These are phyloP conservation scores for Oegoconia quadripuncta DNA, from an alignment of 2,888 invertebrate genomes.

Conservation along the genomic window DNA sequence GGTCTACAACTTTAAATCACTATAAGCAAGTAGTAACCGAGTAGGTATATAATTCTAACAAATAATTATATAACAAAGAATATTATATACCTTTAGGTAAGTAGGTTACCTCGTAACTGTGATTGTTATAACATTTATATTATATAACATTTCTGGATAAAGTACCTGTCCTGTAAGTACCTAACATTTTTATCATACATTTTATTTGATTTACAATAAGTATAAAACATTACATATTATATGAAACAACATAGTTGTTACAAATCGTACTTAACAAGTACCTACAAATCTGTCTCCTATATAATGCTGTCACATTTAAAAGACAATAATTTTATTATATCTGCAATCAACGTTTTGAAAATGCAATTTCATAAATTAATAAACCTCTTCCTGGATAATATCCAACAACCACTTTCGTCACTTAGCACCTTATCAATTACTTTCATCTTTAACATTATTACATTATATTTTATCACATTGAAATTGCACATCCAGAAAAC, in stretches of 20 bases:
- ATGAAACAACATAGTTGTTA: constrained; percentile 74
- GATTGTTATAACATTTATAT: too few species aligned
- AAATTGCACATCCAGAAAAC: constrained; percentile 69
- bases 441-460: constrained; percentile 46
- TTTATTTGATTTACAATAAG: too few species aligned
- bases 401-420: constrained; percentile 48
- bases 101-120: too few species aligned
- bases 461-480: constrained; percentile 71
- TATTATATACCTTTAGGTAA: too few species aligned
- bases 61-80: too few species aligned
- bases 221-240: constrained; percentile 8
- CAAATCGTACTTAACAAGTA: constrained; percentile 67
- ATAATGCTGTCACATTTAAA: constrained; percentile 11
- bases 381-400: constrained; percentile 35
- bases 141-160: background rate
- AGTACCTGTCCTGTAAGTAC: background rate
- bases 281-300: constrained; percentile 36
- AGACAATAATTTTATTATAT: too few species aligned
- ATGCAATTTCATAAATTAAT: constrained; percentile 28
- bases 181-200: background rate
- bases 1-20: too few species aligned
- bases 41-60: too few species aligned
- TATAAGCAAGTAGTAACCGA: too few species aligned
- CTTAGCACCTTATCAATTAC: constrained; percentile 71
- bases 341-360: constrained; percentile 20